Percentiles rank a stretch among this genome's conserved stretches.
These are phyloP conservation scores for Drosophila cognata DNA, from an alignment of 2,888 invertebrate genomes.

Conservation along the genomic window DNA sequence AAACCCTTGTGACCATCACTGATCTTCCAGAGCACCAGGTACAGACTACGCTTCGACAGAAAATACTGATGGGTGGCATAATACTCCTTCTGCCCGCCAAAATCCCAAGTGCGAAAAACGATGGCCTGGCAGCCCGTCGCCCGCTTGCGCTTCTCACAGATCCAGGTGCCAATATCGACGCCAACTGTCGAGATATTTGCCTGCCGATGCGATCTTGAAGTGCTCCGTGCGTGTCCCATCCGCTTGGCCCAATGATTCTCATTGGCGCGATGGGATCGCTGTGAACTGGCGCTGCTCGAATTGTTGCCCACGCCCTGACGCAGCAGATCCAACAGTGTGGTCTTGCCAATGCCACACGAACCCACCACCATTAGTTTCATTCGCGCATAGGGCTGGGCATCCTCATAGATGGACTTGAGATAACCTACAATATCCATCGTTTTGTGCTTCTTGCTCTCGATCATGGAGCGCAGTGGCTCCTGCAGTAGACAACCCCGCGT, in stretches of 20 bases:
- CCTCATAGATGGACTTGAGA: conserved; percentile 94
- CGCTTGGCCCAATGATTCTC: conserved; percentile 96
- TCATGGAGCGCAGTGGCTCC: conserved; percentile 95
- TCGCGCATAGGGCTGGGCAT: conserved; percentile 96
- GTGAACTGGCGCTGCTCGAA: conserved; percentile 86
- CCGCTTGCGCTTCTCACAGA: conserved; percentile 93
- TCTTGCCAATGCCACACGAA: conserved; percentile 94
- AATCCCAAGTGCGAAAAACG: conserved; percentile 98
- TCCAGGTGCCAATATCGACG: conserved; percentile 98
- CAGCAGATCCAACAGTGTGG: conserved; percentile 94
- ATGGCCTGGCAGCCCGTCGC: conserved; percentile 92
- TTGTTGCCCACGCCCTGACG: conserved; percentile 90
- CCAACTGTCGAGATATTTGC: conserved; percentile 96
- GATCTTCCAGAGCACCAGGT: conserved; percentile 97
- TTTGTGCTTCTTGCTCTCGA: conserved; percentile 96
- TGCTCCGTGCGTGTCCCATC: conserved; percentile 95
- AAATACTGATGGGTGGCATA: conserved; percentile 99
- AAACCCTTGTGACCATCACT: conserved; percentile 96
- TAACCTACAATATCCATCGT: conserved; percentile 97
- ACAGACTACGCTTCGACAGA: conserved; percentile 96
- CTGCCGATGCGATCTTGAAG: conserved; percentile 90
- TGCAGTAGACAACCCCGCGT: conserved; percentile 94
- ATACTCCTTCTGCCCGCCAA: conserved; percentile 98
- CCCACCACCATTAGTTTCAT: conserved; percentile 99
- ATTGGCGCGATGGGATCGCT: conserved; percentile 86